Evolutionary conservation across 2,113 vertebrate genomes (phyloP).

Genomic region (Pavo muticus): DNA sequence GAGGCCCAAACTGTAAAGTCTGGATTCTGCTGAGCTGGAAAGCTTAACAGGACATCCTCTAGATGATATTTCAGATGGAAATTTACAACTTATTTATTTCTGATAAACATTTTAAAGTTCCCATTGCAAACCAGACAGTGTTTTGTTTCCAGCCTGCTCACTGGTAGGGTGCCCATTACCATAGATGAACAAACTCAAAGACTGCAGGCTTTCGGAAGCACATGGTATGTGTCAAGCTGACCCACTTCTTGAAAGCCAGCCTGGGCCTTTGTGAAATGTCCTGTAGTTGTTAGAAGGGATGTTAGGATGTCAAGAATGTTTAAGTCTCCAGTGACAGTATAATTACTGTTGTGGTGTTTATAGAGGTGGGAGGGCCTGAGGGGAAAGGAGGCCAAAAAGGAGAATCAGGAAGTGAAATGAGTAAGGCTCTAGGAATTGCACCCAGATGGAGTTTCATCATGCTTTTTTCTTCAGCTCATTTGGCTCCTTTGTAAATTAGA

Average conservation of each 20-base stretch:
- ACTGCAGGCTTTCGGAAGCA: constrained; percentile 36
- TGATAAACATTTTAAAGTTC: not conserved
- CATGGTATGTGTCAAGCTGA: constrained; percentile 66
- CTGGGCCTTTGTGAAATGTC: constrained; percentile 51
- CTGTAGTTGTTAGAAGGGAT: constrained; percentile 28
- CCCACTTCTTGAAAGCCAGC: constrained; percentile 65
- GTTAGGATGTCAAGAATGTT: constrained; percentile 57
- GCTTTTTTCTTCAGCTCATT: constrained; percentile 33
- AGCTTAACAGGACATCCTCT: not conserved
- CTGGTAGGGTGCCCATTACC: constrained; percentile 66
- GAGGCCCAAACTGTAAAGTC: rapidly evolving
- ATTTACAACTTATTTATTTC: rapidly evolving
- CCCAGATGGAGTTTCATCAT: not conserved
- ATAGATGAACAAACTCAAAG: constrained; percentile 66
- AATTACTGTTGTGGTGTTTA: constrained; percentile 66
- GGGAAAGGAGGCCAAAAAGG: constrained; percentile 58
- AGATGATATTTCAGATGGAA: not conserved
- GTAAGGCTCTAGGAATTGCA: constrained; percentile 40
- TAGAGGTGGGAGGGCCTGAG: constrained; percentile 56
- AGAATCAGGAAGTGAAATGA: constrained; percentile 64
- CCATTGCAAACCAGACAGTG: not conserved
- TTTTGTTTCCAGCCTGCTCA: constrained; percentile 34
- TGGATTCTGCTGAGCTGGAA: not conserved
- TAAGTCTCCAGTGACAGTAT: constrained; percentile 26
- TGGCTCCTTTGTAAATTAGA: constrained; percentile 27